Evolutionary conservation across 2,113 vertebrate genomes (phyloP).

Genomic region (Sphaerodactylus townsendi): DNA sequence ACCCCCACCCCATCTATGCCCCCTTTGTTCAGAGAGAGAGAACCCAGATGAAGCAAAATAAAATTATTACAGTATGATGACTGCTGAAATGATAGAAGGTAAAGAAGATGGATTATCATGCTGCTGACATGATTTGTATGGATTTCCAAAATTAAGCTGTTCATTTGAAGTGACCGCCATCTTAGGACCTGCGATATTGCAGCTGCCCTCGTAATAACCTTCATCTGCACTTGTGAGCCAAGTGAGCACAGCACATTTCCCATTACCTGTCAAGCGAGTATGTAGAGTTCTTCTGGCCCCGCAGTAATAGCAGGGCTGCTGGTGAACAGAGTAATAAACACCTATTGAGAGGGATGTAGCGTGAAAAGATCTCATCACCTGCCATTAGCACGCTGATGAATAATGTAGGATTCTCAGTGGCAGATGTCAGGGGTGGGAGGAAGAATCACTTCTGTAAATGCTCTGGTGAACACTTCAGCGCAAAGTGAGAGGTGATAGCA

Average conservation of each 20-base stretch:
- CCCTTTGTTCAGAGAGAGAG: constrained; percentile 72
- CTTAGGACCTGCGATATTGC: constrained; percentile 68
- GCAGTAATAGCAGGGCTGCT: constrained; percentile 83
- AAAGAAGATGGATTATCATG: constrained; percentile 81
- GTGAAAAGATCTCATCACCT: constrained; percentile 89
- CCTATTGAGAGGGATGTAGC: constrained; percentile 84
- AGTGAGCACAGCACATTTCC: constrained; percentile 81
- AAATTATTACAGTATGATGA: constrained; percentile 79
- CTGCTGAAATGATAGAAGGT: constrained; percentile 80
- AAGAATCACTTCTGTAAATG: constrained; percentile 78
- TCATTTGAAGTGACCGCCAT: constrained; percentile 80
- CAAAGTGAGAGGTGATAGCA: constrained; percentile 79
- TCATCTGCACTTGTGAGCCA: constrained; percentile 83
- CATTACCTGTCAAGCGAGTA: constrained; percentile 84
- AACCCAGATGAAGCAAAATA: constrained; percentile 75
- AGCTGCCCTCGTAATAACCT: constrained; percentile 80
- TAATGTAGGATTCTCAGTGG: constrained; percentile 84
- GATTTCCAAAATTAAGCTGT: constrained; percentile 84
- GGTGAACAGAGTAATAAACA: constrained; percentile 87
- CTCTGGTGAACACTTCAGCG: constrained; percentile 81
- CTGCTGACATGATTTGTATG: constrained; percentile 80
- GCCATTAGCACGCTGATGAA: constrained; percentile 85
- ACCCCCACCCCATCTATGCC: constrained; percentile 16
- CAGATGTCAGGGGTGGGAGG: constrained; percentile 84
- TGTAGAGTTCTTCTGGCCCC: constrained; percentile 82